Percentiles rank a stretch among this genome's conserved stretches.
phyloP scores from a whole-genome alignment of 1,140 invertebrate species.

The Leguminivora glycinivorella region DNA sequence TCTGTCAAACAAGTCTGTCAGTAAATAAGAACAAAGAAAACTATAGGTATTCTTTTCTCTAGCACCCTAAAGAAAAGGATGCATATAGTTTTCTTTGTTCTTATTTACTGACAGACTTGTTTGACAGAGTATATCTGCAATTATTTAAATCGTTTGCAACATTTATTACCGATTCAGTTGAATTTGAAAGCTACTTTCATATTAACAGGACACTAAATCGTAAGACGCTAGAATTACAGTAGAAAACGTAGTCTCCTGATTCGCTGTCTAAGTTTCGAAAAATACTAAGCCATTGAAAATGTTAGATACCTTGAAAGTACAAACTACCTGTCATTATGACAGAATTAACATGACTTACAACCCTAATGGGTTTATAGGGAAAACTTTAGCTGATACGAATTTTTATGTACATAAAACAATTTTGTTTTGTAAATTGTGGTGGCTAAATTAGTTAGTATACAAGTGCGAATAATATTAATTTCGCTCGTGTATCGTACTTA shows the following conservation, averaged over 20 bases:
- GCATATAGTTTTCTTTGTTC: too few relatives aligned
- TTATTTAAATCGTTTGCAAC: too few relatives aligned
- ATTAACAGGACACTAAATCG: neutral
- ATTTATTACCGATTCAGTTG: neutral
- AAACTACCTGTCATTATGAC: constrained; percentile 6
- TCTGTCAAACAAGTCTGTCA: too few relatives aligned
- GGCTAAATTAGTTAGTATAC: too few relatives aligned
- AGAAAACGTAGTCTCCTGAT: neutral
- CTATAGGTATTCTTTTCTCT: too few relatives aligned
- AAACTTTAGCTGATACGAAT: neutral
- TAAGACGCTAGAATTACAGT: neutral
- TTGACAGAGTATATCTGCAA: too few relatives aligned
- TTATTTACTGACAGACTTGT: too few relatives aligned
- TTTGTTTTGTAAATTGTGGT: too few relatives aligned
- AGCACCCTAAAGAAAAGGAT: too few relatives aligned
- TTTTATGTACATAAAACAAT: neutral
- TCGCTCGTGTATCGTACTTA: too few relatives aligned
- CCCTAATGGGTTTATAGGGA: neutral
- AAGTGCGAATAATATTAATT: too few relatives aligned
- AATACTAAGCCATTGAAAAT: constrained; percentile 1
- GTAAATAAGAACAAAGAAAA: too few relatives aligned
- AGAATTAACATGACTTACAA: neutral
- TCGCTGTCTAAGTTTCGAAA: constrained; percentile 1
- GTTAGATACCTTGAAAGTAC: constrained; percentile 5
- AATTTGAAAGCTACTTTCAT: neutral